Percentiles rank a stretch among this genome's conserved stretches.
phyloP scores from a whole-genome alignment of 2,888 invertebrate genomes.

The Tinea trinotella region DNA sequence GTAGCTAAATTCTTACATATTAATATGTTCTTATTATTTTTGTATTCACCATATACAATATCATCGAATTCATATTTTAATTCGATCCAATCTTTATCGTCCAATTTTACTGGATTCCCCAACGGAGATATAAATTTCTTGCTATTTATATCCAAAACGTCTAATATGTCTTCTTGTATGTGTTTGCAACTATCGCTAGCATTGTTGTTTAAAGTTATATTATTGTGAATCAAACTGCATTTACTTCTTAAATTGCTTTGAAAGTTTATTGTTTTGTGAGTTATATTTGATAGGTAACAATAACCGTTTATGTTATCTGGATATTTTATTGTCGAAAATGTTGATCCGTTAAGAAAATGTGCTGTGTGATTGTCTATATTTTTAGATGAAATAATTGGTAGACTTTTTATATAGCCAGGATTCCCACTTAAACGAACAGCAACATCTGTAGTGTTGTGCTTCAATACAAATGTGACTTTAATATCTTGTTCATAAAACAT shows the following conservation, averaged over 20 bases:
- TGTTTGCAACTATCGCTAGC: constrained; percentile 35
- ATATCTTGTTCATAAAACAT: constrained; percentile 44
- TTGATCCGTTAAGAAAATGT: constrained; percentile 36
- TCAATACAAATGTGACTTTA: constrained; percentile 41
- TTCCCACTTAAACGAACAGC: constrained; percentile 75
- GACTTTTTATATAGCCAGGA: constrained; percentile 80
- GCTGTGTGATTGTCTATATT: constrained; percentile 41
- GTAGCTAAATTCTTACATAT: constrained; percentile 46
- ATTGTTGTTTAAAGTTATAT: constrained; percentile 25
- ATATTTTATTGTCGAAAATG: constrained; percentile 30
- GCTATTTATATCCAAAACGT: constrained; percentile 31
- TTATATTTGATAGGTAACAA: constrained; percentile 47
- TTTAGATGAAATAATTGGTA: constrained; percentile 71
- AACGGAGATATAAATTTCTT: constrained; percentile 40
- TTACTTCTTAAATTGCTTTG: constrained; percentile 58
- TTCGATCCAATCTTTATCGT: constrained; percentile 41
- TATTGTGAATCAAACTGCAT: constrained; percentile 36
- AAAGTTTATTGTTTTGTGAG: constrained; percentile 52
- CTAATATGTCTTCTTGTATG: constrained; percentile 39
- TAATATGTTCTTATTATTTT: constrained; percentile 34
- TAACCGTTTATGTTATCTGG: constrained; percentile 52
- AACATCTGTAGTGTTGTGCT: constrained; percentile 31
- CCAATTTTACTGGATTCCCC: constrained; percentile 43
- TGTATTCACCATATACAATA: constrained; percentile 33
- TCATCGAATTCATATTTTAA: constrained; percentile 2